These are phyloP conservation scores for Urocolius indicus DNA, from an alignment of 2,113 vertebrate genomes.

Conservation along the genomic window DNA sequence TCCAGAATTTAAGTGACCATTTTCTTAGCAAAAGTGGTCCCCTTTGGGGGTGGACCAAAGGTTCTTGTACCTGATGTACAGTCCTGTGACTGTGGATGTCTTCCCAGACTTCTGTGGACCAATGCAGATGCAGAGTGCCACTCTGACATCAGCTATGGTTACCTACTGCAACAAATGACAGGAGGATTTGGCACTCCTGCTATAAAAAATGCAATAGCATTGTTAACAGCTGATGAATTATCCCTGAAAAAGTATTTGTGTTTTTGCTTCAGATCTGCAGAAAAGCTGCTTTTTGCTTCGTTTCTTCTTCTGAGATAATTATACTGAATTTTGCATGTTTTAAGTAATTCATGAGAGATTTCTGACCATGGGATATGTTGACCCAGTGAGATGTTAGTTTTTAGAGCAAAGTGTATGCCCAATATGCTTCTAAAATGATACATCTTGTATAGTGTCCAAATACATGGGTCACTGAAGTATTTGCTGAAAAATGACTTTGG, in stretches of 20 bases:
- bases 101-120: not conserved
- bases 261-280: not conserved
- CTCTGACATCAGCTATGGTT: not conserved
- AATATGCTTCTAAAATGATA: not conserved
- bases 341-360: not conserved
- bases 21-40: not conserved
- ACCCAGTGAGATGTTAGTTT: not conserved
- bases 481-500: not conserved
- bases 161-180: not conserved
- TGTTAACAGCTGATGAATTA: not conserved
- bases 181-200: not conserved
- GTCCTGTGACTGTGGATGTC: accelerated
- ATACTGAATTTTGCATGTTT: not conserved
- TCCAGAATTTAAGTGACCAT: not conserved
- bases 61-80: not conserved
- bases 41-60: not conserved
- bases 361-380: not conserved
- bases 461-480: not conserved
- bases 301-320: not conserved
- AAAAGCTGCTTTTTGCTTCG: not conserved
- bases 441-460: not conserved
- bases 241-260: not conserved
- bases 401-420: not conserved
- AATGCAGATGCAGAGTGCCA: accelerated
- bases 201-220: accelerated